Evolutionary conservation across 2,888 invertebrate species (phyloP).

Genomic region (Steinernema scapterisci): DNA sequence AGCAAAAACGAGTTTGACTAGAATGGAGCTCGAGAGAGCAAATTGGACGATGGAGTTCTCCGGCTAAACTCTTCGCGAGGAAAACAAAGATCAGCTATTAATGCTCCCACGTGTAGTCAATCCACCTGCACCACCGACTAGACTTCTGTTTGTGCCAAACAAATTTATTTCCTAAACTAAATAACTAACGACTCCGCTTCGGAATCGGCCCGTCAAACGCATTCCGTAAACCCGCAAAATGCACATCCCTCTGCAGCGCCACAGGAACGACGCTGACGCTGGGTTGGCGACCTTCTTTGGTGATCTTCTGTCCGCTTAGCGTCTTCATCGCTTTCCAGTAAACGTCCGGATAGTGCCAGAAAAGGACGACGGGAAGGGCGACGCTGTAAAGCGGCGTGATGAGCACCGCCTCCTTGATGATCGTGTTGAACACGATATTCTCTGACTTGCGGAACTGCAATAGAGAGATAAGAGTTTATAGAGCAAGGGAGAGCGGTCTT

Average conservation of each 20-base stretch:
- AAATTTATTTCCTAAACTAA: too few relatives aligned
- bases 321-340: background rate
- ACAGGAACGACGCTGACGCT: constrained; percentile 17
- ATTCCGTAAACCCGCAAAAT: constrained; percentile 10
- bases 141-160: too few relatives aligned
- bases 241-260: background rate
- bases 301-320: background rate
- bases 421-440: background rate
- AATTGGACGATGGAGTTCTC: too few relatives aligned
- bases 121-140: too few relatives aligned
- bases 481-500: background rate
- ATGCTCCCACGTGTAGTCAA: too few relatives aligned
- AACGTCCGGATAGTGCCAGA: constrained; percentile 1
- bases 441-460: background rate
- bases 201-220: background rate
- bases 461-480: background rate
- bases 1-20: too few relatives aligned
- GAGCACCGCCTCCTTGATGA: constrained; percentile 19
- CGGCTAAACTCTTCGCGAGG: too few relatives aligned
- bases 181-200: too few relatives aligned
- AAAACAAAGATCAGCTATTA: too few relatives aligned
- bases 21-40: too few relatives aligned
- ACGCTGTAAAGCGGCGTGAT: constrained; percentile 7
- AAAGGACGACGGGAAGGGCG: background rate
- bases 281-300: background rate